A percentile compares a stretch with the other conserved stretches of the same genome.
Conservation (phyloP, 92 coral and sea anemone species). For the Porites divaricata region DNA sequence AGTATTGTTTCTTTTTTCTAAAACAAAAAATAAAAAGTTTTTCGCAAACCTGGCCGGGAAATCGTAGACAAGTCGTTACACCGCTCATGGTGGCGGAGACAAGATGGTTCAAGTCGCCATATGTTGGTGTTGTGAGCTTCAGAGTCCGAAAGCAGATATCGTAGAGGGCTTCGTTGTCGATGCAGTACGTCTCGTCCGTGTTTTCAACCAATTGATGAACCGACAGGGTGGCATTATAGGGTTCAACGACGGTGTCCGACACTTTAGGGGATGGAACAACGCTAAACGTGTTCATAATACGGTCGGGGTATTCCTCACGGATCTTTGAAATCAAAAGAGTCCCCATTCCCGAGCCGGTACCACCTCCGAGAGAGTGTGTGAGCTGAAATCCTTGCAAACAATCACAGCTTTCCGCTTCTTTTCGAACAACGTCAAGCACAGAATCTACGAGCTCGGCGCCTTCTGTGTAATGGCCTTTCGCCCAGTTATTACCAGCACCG, state of each 20-base stretch:
- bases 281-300: slow-evolving; percentile 97
- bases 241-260: slow-evolving; percentile 94
- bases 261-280: slow-evolving; percentile 94
- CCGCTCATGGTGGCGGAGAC: slow-evolving; percentile 95
- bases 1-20: no score
- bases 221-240: slow-evolving; percentile 93
- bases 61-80: slow-evolving; percentile 86
- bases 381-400: slow-evolving; percentile 97
- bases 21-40: no score
- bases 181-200: slow-evolving; percentile 92
- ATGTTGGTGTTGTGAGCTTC: slow-evolving; percentile 94
- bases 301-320: slow-evolving; percentile 97
- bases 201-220: slow-evolving; percentile 93
- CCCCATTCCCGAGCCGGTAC: slow-evolving; percentile 97
- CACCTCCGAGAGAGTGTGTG: slow-evolving; percentile 98
- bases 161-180: slow-evolving; percentile 93
- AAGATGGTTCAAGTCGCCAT: slow-evolving; percentile 92
- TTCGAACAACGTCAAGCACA: slow-evolving; percentile 95
- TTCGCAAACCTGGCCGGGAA: slow-evolving; percentile 82
- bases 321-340: slow-evolving; percentile 92
- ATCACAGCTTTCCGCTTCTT: slow-evolving; percentile 97
- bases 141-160: slow-evolving; percentile 94
- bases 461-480: slow-evolving; percentile 97
- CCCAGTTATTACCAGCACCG: slow-evolving; percentile 99
- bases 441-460: slow-evolving; percentile 97